Evolutionary conservation across 2,888 invertebrate genomes (phyloP).

Genomic region (Exocentrus adspersus): DNA sequence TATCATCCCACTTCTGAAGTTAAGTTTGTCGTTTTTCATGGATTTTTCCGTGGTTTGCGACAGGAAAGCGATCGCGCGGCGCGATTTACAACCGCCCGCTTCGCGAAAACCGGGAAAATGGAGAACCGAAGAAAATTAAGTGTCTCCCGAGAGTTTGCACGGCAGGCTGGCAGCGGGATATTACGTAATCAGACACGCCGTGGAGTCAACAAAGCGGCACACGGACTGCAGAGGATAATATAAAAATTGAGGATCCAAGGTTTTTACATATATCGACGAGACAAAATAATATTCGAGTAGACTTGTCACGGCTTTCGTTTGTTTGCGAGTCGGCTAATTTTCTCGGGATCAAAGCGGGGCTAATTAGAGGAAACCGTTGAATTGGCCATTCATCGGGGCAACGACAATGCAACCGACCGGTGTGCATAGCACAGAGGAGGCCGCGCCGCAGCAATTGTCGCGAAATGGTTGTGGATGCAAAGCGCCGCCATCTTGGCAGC

Average conservation of each 20-base stretch:
- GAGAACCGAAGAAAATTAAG: constrained; percentile 59
- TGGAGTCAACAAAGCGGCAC: constrained; percentile 41
- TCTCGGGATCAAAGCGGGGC: constrained; percentile 28
- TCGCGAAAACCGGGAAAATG: constrained; percentile 54
- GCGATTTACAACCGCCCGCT: constrained; percentile 22
- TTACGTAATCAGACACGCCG: constrained; percentile 55
- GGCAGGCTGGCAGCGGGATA: constrained; percentile 52
- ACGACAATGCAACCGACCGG: constrained; percentile 39
- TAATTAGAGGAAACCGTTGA: constrained; percentile 49
- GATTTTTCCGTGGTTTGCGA: too few relatives aligned
- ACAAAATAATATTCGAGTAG: too few relatives aligned
- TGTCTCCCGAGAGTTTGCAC: constrained; percentile 53
- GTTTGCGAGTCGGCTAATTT: constrained; percentile 27
- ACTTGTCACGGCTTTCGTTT: too few relatives aligned
- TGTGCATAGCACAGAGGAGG: constrained; percentile 43
- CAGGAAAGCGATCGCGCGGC: constrained; percentile 5
- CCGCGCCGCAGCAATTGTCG: constrained; percentile 27
- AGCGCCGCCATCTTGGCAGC: constrained; percentile 33
- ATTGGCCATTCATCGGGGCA: constrained; percentile 48
- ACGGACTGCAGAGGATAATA: background rate
- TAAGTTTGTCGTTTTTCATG: too few relatives aligned
- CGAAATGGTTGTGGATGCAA: constrained; percentile 33
- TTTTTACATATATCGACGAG: too few relatives aligned
- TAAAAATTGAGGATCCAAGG: constrained; percentile 5
- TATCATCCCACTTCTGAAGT: too few relatives aligned